phyloP scores from a whole-genome alignment of 64 coral and sea anemone species.

The Trachythela sp. region DNA sequence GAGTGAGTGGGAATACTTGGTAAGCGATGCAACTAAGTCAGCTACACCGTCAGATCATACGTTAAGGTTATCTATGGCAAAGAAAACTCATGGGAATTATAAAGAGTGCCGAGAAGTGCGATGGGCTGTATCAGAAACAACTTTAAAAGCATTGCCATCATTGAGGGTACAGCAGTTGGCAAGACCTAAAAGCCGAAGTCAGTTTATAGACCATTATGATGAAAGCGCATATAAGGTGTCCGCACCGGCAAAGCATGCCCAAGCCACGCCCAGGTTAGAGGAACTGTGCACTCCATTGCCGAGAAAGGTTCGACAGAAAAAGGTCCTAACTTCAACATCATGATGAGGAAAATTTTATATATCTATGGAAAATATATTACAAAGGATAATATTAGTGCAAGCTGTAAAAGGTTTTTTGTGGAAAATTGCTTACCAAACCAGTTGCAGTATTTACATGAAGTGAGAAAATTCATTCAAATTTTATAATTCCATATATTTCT shows the following conservation, averaged over 20 bases:
- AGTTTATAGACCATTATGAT: constrained; percentile 87
- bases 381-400: too few species aligned
- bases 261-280: constrained; percentile 81
- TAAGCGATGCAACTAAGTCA: constrained; percentile 74
- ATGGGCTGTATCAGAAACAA: constrained; percentile 67
- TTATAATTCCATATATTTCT: too few species aligned
- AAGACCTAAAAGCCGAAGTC: constrained; percentile 81
- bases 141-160: constrained; percentile 79
- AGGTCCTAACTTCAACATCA: constrained; percentile 28
- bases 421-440: too few species aligned
- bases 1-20: constrained; percentile 83
- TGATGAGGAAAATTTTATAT: neutral
- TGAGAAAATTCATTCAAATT: too few species aligned
- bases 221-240: constrained; percentile 88
- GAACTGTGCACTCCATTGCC: constrained; percentile 82
- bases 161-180: constrained; percentile 85
- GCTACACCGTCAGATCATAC: constrained; percentile 68
- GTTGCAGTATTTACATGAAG: too few species aligned
- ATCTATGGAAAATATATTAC: neutral
- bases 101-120: constrained; percentile 78
- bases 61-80: constrained; percentile 53
- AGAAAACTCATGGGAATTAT: constrained; percentile 73
- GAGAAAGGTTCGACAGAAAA: constrained; percentile 80
- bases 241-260: constrained; percentile 71
- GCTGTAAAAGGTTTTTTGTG: too few species aligned